These are phyloP conservation scores for Drosophila paulistorum DNA, from an alignment of 1,140 invertebrate genomes.

Conservation along the genomic window DNA sequence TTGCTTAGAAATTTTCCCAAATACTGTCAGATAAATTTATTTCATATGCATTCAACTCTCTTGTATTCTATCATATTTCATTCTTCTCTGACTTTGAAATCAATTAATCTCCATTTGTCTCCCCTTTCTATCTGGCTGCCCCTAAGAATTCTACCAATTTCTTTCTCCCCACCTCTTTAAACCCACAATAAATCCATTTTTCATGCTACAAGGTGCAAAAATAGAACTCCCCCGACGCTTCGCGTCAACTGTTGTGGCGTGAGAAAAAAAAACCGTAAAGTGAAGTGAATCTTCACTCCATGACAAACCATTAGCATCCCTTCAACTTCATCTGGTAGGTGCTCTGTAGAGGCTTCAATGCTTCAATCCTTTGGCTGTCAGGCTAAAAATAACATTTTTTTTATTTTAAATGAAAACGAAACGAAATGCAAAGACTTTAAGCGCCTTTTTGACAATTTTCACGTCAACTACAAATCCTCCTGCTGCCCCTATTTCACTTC, in stretches of 20 bases:
- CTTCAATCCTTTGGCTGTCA: constrained; percentile 70
- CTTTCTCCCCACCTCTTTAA: too few relatives aligned
- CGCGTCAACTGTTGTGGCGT: constrained; percentile 22
- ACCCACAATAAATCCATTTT: constrained; percentile 26
- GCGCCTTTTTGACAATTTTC: constrained; percentile 79
- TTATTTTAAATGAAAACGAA: constrained; percentile 54
- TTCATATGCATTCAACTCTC: neutral
- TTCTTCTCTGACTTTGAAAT: constrained; percentile 14
- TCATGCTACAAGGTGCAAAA: constrained; percentile 52
- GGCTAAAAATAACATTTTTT: constrained; percentile 77
- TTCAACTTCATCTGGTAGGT: constrained; percentile 33
- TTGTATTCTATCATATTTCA: constrained; percentile 1
- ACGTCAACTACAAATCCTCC: constrained; percentile 74
- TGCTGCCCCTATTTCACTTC: constrained; percentile 18
- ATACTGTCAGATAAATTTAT: too few relatives aligned
- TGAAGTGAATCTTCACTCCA: constrained; percentile 40
- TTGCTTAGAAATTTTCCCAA: too few relatives aligned
- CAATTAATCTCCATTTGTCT: constrained; percentile 56
- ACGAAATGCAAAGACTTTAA: constrained; percentile 61
- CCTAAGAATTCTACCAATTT: constrained; percentile 20
- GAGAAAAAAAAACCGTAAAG: constrained; percentile 39
- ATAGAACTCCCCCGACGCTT: constrained; percentile 32
- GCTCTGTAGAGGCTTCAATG: constrained; percentile 36
- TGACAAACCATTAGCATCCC: constrained; percentile 53
- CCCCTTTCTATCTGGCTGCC: neutral